Conservation (phyloP, 1,140 invertebrate species). For the Telenomus remus region DNA sequence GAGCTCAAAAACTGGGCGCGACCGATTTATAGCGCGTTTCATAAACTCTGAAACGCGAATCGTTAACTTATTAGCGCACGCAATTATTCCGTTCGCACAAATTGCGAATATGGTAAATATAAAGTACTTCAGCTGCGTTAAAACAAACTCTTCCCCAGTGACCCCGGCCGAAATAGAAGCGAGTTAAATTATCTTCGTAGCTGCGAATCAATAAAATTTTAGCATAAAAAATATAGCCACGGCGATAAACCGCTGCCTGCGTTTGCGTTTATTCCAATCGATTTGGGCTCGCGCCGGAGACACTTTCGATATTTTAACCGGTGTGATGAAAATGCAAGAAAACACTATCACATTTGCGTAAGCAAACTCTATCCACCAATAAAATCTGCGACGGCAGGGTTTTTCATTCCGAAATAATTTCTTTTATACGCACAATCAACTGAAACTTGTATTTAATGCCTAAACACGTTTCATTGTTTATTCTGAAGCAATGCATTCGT, state of each 20-base stretch:
- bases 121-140: neutral
- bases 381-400: too few relatives aligned
- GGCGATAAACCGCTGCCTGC: neutral
- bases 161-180: neutral
- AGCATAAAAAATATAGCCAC: neutral
- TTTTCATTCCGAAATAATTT: too few relatives aligned
- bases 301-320: too few relatives aligned
- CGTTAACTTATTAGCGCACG: too few relatives aligned
- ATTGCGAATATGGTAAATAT: neutral
- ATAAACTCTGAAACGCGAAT: too few relatives aligned
- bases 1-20: neutral
- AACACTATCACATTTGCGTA: too few relatives aligned
- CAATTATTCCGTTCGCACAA: neutral
- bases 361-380: too few relatives aligned
- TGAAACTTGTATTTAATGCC: conserved; percentile 30
- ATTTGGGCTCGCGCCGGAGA: too few relatives aligned
- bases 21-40: too few relatives aligned
- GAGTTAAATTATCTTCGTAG: neutral
- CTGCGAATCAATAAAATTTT: conserved; percentile 1
- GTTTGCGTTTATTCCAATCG: too few relatives aligned
- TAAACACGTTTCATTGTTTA: conserved; percentile 42
- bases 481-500: conserved; percentile 21
- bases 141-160: neutral
- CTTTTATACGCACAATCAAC: too few relatives aligned
- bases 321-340: too few relatives aligned